Base-by-base conservation (phyloP, 2,888 invertebrate genomes). In the Gymnocheta viridis region DNA sequence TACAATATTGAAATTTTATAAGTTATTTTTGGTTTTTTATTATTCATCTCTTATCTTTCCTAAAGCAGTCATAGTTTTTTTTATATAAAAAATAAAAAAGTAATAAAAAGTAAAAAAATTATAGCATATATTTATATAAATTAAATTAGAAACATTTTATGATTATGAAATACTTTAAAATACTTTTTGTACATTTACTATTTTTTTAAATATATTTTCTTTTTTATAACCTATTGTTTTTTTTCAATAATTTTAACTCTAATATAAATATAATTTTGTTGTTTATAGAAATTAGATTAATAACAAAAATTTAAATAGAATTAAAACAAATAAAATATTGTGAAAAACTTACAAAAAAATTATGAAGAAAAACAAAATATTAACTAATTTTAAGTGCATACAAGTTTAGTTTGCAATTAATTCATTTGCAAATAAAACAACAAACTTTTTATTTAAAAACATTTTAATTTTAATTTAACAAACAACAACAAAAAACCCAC, bases 321-420 rank as follows among this genome's bases (percentile, higher is more conserved):
- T 47, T 54, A 74, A 72, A 74, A 76, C 32, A 76, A 24, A 77
- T 10, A 2, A 60, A 67, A 56, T 22, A 83, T 44, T 44, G 22
- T 17, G 5, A 47, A 10, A 35, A 49, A 19, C 24, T 12, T 27
- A n/a, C n/a, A 35, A 56, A 38, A 47, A 49, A 47, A 60, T 35
- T 35, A 19, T n/a, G 24, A 41, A 29, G 14, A 62, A 77, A 85
- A 86, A 86, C 44, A 86, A 86, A 86, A 84, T 80, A 86, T 86
- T 86, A 86, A 87, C 87, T 87, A 87, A 86, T 87, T 87, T 86
- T 86, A 87, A 87, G 86, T 82, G 82, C 41, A 74, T 67, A 60
- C 82, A 27, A 86, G 87, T 89, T 88, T 87, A 88, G 87, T 89
- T 86, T 86, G 87, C 87, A 86, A 86, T 76, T 86, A 85, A 85